Percentiles rank a stretch among this genome's conserved stretches.
phyloP scores from a whole-genome alignment of 2,113 vertebrate species.

The Cephalopterus ornatus region DNA sequence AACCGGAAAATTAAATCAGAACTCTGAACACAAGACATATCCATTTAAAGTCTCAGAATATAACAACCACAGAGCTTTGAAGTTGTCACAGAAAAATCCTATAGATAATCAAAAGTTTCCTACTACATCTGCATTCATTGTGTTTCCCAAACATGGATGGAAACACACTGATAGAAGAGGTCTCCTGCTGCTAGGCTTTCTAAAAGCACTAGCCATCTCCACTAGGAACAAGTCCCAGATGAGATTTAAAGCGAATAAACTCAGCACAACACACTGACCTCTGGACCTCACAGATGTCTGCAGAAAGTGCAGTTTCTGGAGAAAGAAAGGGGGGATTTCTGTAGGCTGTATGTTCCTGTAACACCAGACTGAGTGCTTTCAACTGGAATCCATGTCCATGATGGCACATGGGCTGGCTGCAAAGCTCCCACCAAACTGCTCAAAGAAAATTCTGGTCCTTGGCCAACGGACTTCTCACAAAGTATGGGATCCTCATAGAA shows the following conservation, averaged over 20 bases:
- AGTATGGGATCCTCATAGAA: not conserved
- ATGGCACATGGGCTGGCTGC: fast-evolving
- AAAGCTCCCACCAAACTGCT: not conserved
- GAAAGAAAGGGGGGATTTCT: not conserved
- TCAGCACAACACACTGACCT: not conserved
- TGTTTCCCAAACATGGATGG: slow-evolving; percentile 41
- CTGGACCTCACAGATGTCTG: not conserved
- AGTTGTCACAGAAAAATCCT: slow-evolving; percentile 30
- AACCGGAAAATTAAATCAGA: slow-evolving; percentile 46
- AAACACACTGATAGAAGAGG: not conserved
- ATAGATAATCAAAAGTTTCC: slow-evolving; percentile 57
- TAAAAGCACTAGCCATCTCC: not conserved
- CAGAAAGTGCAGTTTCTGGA: not conserved
- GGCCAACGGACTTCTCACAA: not conserved
- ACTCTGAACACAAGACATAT: not conserved
- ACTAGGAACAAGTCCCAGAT: not conserved
- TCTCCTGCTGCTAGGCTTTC: slow-evolving; percentile 11
- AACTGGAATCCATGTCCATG: not conserved
- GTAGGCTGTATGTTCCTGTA: not conserved
- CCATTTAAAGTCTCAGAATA: slow-evolving; percentile 13
- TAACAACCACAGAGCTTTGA: slow-evolving; percentile 53
- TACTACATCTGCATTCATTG: slow-evolving; percentile 49
- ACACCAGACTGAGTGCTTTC: not conserved
- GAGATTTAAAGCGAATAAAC: not conserved
- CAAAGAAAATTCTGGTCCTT: fast-evolving